Conservation (phyloP, 2,888 invertebrate genomes). For the Hypercompe scribonia region DNA sequence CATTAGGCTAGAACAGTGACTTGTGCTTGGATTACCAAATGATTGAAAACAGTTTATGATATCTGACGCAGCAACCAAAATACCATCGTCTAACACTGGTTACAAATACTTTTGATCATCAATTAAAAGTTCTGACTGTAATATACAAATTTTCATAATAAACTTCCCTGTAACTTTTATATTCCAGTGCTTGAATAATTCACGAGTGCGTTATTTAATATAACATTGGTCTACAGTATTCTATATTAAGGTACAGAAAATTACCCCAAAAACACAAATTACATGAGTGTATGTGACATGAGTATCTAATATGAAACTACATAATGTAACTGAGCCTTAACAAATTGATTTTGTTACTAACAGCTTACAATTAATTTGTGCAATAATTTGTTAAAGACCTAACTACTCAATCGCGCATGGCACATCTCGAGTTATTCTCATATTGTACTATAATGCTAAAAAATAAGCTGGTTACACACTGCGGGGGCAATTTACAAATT, state of each 20-base stretch:
- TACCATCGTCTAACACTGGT: too few species aligned
- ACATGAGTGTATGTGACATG: background rate
- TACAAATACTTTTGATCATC: too few species aligned
- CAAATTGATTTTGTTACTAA: conserved; percentile 27
- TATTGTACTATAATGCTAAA: conserved; percentile 63
- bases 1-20: too few species aligned
- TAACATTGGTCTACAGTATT: conserved; percentile 19
- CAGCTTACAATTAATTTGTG: conserved; percentile 67
- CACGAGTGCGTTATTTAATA: conserved; percentile 29
- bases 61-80: too few species aligned
- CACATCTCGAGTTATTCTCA: conserved; percentile 61
- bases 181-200: background rate
- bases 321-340: conserved; percentile 7
- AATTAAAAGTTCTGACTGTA: too few species aligned
- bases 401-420: conserved; percentile 66
- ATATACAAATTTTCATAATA: too few species aligned
- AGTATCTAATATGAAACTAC: background rate
- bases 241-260: conserved; percentile 26
- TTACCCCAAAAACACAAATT: background rate
- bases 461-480: conserved; percentile 5
- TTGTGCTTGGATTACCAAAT: too few species aligned
- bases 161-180: background rate
- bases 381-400: conserved; percentile 69
- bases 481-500: background rate
- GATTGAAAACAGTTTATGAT: too few species aligned